phyloP scores from a whole-genome alignment of 1,140 invertebrate species.

The Micrasema longulum region DNA sequence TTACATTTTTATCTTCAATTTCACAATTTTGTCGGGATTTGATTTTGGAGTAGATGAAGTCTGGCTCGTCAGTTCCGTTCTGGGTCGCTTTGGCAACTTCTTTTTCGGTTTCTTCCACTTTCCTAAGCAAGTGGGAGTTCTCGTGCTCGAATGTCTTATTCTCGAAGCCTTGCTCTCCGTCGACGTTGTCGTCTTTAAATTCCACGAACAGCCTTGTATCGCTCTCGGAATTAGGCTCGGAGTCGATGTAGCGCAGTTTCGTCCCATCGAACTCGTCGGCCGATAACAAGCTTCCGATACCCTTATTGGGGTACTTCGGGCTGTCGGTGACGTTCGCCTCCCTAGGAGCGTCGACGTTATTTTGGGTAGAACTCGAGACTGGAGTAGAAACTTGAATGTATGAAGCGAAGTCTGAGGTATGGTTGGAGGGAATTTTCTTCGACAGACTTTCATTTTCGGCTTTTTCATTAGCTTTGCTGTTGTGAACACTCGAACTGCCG shows the following conservation, averaged over 20 bases:
- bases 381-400: slow-evolving; percentile 69
- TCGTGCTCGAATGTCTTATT: slow-evolving; percentile 68
- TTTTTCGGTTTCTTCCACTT: slow-evolving; percentile 40
- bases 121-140: slow-evolving; percentile 62
- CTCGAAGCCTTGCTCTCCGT: slow-evolving; percentile 64
- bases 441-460: not conserved
- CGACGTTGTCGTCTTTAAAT: slow-evolving; percentile 41
- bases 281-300: slow-evolving; percentile 54
- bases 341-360: slow-evolving; percentile 6
- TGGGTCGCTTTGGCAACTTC: slow-evolving; percentile 11
- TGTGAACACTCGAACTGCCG: slow-evolving; percentile 53
- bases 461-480: slow-evolving; percentile 28
- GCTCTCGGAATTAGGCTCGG: slow-evolving; percentile 50
- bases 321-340: not conserved
- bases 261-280: slow-evolving; percentile 48
- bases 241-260: slow-evolving; percentile 51
- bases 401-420: slow-evolving; percentile 69
- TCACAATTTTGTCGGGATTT: slow-evolving; percentile 25
- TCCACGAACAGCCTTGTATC: slow-evolving; percentile 46
- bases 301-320: slow-evolving; percentile 22
- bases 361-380: slow-evolving; percentile 39
- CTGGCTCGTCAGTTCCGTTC: slow-evolving; percentile 22
- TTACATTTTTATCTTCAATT: not conserved
- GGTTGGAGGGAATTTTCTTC: slow-evolving; percentile 63
- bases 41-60: slow-evolving; percentile 18